Evolutionary conservation across 2,797 vertebrate species (phyloP).

Genomic region (Sebastes elongatus): DNA sequence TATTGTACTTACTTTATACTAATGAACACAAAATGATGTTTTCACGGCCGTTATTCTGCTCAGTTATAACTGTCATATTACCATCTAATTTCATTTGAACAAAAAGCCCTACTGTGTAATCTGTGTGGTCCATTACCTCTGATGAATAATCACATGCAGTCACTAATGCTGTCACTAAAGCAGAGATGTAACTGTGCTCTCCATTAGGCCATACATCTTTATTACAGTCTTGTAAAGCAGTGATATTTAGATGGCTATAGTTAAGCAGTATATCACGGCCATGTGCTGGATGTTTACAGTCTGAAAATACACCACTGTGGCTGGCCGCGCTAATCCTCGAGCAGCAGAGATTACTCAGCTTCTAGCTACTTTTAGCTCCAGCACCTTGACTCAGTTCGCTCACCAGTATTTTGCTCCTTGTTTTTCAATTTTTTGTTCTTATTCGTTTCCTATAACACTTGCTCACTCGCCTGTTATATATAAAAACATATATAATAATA

Average conservation of each 20-base stretch:
- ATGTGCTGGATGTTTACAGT: slow-evolving; percentile 15
- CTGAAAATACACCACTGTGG: slow-evolving; percentile 22
- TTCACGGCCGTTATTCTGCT: background rate
- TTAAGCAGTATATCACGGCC: background rate
- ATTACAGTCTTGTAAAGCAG: background rate
- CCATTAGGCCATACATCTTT: background rate
- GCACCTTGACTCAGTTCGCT: background rate
- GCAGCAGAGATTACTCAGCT: slow-evolving; percentile 40
- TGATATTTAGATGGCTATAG: background rate
- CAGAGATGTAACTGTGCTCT: background rate
- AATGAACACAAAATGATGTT: background rate
- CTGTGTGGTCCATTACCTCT: background rate
- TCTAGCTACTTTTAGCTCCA: slow-evolving; percentile 20
- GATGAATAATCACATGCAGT: background rate
- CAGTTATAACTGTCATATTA: too few species aligned
- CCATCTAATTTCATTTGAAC: background rate
- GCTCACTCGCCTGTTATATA: background rate
- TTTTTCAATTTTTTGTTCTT: too few species aligned
- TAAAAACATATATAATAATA: too few species aligned
- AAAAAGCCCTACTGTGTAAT: slow-evolving; percentile 1
- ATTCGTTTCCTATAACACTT: background rate
- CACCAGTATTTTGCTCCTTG: background rate
- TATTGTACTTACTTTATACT: background rate
- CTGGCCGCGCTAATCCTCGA: slow-evolving; percentile 19
- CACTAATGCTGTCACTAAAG: background rate